phyloP scores from a whole-genome alignment of 1,140 invertebrate species.

The Drosophila punjabiensis region DNA sequence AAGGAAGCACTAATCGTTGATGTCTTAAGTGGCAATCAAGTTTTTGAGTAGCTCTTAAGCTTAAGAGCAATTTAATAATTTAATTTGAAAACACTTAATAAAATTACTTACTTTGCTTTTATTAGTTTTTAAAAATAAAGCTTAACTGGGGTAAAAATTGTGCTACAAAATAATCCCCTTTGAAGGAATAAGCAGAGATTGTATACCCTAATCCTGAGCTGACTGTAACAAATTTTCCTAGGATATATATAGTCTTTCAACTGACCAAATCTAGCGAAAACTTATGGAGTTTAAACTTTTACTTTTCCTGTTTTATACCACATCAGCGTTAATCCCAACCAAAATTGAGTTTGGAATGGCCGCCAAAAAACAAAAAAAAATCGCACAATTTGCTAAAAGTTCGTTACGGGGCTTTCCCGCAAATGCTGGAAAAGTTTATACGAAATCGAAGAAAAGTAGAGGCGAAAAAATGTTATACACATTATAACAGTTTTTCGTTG shows the following conservation, averaged over 20 bases:
- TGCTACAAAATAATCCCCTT: background rate
- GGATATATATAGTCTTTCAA: constrained; percentile 6
- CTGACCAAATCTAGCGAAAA: constrained; percentile 40
- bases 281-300: constrained; percentile 47
- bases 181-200: background rate
- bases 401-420: constrained; percentile 13
- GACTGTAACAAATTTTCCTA: background rate
- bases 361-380: constrained; percentile 50
- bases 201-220: background rate
- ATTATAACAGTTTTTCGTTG: constrained; percentile 52
- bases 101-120: background rate
- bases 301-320: constrained; percentile 60
- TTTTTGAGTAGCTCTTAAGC: too few species aligned
- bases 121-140: background rate
- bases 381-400: constrained; percentile 52
- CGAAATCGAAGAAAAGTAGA: constrained; percentile 40
- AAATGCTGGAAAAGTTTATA: constrained; percentile 35
- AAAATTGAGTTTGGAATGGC: constrained; percentile 68
- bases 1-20: constrained; percentile 12
- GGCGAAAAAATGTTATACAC: constrained; percentile 46
- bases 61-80: background rate
- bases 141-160: background rate
- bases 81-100: background rate
- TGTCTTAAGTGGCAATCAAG: background rate
- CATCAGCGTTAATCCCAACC: constrained; percentile 76